Conservation (phyloP, 2,113 vertebrate species). For the Actenoides hombroni region DNA sequence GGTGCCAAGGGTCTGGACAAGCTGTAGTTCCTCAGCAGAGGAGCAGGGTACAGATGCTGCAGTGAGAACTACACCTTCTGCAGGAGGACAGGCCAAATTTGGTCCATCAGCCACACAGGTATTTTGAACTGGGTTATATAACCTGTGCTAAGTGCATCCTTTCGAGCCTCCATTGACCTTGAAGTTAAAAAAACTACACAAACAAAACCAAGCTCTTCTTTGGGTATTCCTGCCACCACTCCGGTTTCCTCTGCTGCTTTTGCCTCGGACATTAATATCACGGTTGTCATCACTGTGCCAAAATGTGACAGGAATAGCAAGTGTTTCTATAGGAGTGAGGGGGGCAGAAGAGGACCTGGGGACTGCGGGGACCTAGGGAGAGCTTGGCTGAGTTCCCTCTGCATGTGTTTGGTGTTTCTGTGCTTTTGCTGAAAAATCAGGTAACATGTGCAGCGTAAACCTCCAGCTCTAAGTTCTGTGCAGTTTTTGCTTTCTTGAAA, state of each 20-base stretch:
- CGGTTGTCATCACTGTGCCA: neutral
- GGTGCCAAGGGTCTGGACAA: neutral
- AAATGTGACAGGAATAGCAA: neutral
- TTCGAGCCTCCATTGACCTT: neutral
- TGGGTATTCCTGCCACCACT: neutral
- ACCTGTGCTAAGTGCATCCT: neutral
- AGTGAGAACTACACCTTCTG: neutral
- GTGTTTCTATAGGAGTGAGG: neutral
- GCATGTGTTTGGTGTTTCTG: rapidly evolving
- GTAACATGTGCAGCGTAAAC: neutral
- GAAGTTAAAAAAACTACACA: neutral
- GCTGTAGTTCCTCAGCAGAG: neutral
- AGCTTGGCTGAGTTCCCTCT: neutral
- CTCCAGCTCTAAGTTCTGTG: neutral
- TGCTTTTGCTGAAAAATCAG: neutral
- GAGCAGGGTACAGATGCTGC: neutral
- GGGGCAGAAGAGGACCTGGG: neutral
- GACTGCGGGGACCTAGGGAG: neutral
- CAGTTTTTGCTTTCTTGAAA: neutral
- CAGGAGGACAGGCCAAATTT: neutral
- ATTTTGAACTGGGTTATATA: neutral
- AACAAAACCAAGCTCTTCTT: neutral
- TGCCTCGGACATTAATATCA: neutral
- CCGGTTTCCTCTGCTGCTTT: neutral
- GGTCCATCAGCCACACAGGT: neutral